Conservation (phyloP, 53 echinoderm and acorn worm genomes). For the Astropecten irregularis region DNA sequence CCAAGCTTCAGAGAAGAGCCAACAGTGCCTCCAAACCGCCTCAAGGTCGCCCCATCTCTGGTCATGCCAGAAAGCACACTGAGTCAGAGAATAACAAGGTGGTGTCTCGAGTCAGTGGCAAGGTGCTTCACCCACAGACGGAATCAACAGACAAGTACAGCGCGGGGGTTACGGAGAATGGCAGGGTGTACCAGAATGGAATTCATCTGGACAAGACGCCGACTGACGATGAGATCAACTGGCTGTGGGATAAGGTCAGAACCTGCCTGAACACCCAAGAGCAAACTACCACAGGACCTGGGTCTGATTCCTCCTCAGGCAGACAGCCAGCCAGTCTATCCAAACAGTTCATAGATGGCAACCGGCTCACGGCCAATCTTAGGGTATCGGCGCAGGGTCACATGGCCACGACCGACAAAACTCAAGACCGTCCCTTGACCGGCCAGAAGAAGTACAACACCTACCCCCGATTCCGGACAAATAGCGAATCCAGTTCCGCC, state of each 20-base stretch:
- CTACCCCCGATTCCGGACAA: conserved; percentile 80
- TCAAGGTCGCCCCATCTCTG: not conserved
- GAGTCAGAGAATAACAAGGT: conserved; percentile 6
- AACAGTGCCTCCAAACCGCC: conserved; percentile 27
- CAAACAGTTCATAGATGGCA: conserved; percentile 66
- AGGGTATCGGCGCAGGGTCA: conserved; percentile 55
- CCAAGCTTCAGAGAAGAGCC: conserved; percentile 1
- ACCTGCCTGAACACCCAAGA: conserved; percentile 83
- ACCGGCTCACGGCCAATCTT: conserved; percentile 72
- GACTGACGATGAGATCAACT: conserved; percentile 97
- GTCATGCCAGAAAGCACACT: not conserved
- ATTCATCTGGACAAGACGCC: conserved; percentile 93
- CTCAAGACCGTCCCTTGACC: conserved; percentile 22
- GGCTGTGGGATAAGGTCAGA: conserved; percentile 98
- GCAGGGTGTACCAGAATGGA: conserved; percentile 65
- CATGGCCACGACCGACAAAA: conserved; percentile 1
- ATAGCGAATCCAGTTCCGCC: conserved; percentile 74
- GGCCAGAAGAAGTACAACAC: conserved; percentile 69
- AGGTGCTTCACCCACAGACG: not conserved
- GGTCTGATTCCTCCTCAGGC: not conserved
- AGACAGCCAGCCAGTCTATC: conserved; percentile 53
- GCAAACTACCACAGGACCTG: conserved; percentile 17
- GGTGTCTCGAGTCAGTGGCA: not conserved
- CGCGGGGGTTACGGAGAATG: not conserved
- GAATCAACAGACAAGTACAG: not conserved